phyloP scores from a whole-genome alignment of 2,797 vertebrate genomes.

The Esox masquinongy region DNA sequence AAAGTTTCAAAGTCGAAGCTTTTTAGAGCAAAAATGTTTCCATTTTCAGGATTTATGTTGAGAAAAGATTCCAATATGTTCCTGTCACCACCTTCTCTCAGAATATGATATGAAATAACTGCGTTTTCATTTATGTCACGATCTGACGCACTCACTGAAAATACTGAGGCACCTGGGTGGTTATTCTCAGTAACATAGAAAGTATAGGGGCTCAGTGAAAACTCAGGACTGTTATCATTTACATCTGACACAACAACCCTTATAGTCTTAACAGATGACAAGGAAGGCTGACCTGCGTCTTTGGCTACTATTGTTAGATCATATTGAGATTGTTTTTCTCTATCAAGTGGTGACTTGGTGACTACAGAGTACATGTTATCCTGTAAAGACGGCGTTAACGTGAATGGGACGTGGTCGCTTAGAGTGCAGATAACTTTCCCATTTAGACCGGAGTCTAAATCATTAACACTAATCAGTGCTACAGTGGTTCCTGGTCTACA shows the following conservation, averaged over 20 bases:
- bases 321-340: slow-evolving; percentile 63
- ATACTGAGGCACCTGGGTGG: slow-evolving; percentile 39
- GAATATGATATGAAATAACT: slow-evolving; percentile 29
- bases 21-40: slow-evolving; percentile 73
- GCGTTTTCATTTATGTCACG: slow-evolving; percentile 46
- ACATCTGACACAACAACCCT: slow-evolving; percentile 72
- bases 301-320: slow-evolving; percentile 60
- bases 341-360: slow-evolving; percentile 63
- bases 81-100: slow-evolving; percentile 20
- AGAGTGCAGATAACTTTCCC: slow-evolving; percentile 48
- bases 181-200: slow-evolving; percentile 80
- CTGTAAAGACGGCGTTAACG: slow-evolving; percentile 52
- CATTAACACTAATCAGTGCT: slow-evolving; percentile 66
- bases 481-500: slow-evolving; percentile 64
- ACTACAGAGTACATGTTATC: slow-evolving; percentile 66
- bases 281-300: slow-evolving; percentile 64
- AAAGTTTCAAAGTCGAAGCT: slow-evolving; percentile 74
- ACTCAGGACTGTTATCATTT: slow-evolving; percentile 79
- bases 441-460: slow-evolving; percentile 66
- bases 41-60: slow-evolving; percentile 64
- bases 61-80: slow-evolving; percentile 41
- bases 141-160: slow-evolving; percentile 41
- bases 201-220: slow-evolving; percentile 73
- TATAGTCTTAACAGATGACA: slow-evolving; percentile 62
- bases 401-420: slow-evolving; percentile 51